These are phyloP conservation scores for Chrysodeixis includens DNA, from an alignment of 2,888 invertebrate species.

Conservation along the genomic window DNA sequence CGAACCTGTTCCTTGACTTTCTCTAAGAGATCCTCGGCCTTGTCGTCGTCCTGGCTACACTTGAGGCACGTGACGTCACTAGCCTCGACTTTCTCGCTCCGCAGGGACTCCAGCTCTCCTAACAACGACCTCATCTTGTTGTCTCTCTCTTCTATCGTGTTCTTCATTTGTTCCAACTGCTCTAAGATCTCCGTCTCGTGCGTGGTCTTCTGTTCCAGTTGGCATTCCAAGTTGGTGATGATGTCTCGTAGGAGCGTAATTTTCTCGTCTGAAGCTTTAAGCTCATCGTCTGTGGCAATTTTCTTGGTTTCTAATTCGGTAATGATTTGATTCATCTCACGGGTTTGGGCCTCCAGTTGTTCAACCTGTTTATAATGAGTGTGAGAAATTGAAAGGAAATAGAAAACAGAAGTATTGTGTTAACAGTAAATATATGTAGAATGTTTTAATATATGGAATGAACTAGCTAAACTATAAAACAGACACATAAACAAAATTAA, in stretches of 20 bases:
- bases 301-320: conserved; percentile 90
- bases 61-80: conserved; percentile 76
- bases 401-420: neutral
- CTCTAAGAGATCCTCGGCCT: conserved; percentile 70
- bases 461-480: neutral
- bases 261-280: conserved; percentile 93
- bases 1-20: conserved; percentile 81
- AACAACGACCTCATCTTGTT: conserved; percentile 87
- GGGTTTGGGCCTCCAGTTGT: conserved; percentile 93
- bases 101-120: conserved; percentile 87
- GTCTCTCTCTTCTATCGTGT: conserved; percentile 88
- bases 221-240: conserved; percentile 93
- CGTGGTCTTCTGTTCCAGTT: conserved; percentile 91
- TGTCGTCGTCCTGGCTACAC: conserved; percentile 74
- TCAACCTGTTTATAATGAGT: conserved; percentile 90
- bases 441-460: neutral
- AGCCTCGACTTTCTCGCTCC: conserved; percentile 80
- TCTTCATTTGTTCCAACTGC: conserved; percentile 89
- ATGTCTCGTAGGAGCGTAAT: conserved; percentile 93
- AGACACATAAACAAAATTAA: neutral
- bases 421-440: neutral
- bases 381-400: conserved; percentile 23
- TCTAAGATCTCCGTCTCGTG: conserved; percentile 90
- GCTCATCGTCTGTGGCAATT: conserved; percentile 91
- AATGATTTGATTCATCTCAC: conserved; percentile 91